Base-by-base conservation (phyloP, 2,797 vertebrate genomes). In the Pangasius larnaudii region DNA sequence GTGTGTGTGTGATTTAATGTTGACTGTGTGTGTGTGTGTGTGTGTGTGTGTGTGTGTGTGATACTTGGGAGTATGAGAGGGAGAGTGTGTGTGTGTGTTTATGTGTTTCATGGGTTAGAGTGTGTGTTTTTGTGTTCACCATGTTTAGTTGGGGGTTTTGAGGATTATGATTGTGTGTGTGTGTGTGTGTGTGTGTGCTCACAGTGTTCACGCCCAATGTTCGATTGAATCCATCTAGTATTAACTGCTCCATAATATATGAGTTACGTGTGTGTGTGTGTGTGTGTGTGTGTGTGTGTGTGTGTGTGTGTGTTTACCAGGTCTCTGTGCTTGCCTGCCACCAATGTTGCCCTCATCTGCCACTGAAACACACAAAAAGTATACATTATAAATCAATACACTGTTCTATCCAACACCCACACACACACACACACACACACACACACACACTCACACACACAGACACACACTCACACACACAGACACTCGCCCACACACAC, bases 281-380 rank as follows among this genome's bases (percentile, higher is more conserved):
- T 59, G 83, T 69, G 85, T 85, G 67, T 65, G 74, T 78, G 69
- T 65, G n/a, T 59, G 46, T 46, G 72, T 67, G 53, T 84, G 72
- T 86, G 89, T 42, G 74, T 78, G 69, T 65, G n/a, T 59, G 39
- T 78, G 91, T 97, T 97, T 95, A 99, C 98, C 97, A 0, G 91
- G 93, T 91, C 92, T 95, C 85, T 90, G 94, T 89, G 92, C 92
- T 6, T 92, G 94, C 94, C 97, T 91, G n/a, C 96, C 96, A 90
- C 95, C 92, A 92, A 97, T 87, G 92, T 98, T 98, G 94, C 97
- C 97, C 96, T 98, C 98, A 94, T 98, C 97, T 74, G 97, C 96
- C 95, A 98, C 98, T 98, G 90, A 56, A 94, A 91, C 58, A 89
- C 36, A 42, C 33, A 16, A 53, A 18, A n/a, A 82, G 16, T 2